Conservation (phyloP, 2,113 vertebrate genomes). For the Pseudorhombus dupliciocellatus region DNA sequence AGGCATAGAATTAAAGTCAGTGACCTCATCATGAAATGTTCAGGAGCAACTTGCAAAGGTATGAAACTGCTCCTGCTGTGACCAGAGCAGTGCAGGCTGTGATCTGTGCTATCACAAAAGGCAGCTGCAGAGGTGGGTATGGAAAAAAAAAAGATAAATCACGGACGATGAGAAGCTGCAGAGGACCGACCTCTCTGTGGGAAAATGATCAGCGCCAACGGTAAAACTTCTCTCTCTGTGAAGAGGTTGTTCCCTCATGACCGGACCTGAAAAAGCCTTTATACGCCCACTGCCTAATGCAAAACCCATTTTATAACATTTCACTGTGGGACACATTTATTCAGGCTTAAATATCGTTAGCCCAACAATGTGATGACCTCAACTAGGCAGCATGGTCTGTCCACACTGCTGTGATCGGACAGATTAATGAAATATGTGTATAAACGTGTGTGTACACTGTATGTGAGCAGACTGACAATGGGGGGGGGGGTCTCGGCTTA, state of each 20-base stretch:
- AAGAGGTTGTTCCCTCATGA: slow-evolving; percentile 10
- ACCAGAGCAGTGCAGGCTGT: not conserved
- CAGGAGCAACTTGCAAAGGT: not conserved
- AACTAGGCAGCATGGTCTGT: not conserved
- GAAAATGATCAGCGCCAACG: slow-evolving; percentile 13
- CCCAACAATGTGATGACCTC: not conserved
- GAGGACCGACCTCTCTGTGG: slow-evolving; percentile 8
- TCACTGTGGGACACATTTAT: not conserved
- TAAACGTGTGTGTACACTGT: not conserved
- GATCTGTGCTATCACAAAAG: not conserved
- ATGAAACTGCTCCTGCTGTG: not conserved
- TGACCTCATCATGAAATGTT: not conserved
- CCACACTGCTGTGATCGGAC: not conserved
- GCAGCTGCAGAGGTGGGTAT: slow-evolving; percentile 25
- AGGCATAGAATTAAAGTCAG: not conserved
- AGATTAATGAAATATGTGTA: not conserved
- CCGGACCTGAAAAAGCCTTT: not conserved
- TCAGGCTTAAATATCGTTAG: not conserved
- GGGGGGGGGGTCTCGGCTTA: slow-evolving; percentile 75
- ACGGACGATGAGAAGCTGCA: slow-evolving; percentile 21
- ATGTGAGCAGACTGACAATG: slow-evolving; percentile 28
- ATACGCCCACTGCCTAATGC: not conserved
- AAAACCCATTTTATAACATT: not conserved
- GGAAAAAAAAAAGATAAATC: slow-evolving; percentile 8
- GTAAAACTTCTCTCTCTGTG: slow-evolving; percentile 1